A percentile compares a stretch with the other conserved stretches of the same genome.
Conservation (phyloP, 2,888 invertebrate genomes). For the Formica aserva region DNA sequence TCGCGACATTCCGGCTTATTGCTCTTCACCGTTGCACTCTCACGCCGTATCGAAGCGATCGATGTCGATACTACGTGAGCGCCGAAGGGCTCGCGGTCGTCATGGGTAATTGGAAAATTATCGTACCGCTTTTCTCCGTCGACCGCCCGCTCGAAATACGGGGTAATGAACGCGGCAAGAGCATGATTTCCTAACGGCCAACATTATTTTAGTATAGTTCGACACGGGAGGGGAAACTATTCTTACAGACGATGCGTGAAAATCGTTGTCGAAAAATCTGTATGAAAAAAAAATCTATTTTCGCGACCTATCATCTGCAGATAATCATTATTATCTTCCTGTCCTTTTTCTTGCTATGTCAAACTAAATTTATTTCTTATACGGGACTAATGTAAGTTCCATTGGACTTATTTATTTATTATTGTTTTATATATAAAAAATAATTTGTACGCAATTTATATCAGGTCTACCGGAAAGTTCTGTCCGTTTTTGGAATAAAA, state of each 20-base stretch:
- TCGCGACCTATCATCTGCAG: too few relatives aligned
- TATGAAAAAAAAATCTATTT: not conserved
- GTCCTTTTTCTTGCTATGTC: not conserved
- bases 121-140: conserved; percentile 53
- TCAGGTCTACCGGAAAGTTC: too few relatives aligned
- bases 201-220: conserved; percentile 28
- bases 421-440: not conserved
- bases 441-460: not conserved
- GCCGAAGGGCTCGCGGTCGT: conserved; percentile 64
- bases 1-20: conserved; percentile 19
- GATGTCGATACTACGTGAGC: conserved; percentile 60
- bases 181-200: conserved; percentile 55
- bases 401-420: not conserved
- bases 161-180: conserved; percentile 49
- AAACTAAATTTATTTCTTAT: not conserved
- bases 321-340: too few relatives aligned
- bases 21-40: conserved; percentile 51
- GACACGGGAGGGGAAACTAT: not conserved
- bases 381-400: not conserved
- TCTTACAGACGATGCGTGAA: not conserved
- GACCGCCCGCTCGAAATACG: conserved; percentile 50
- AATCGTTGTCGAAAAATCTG: not conserved
- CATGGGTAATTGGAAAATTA: conserved; percentile 73
- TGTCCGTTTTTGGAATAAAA: too few relatives aligned
- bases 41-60: conserved; percentile 53